Percentiles rank a stretch among this genome's conserved stretches.
phyloP scores from a whole-genome alignment of 1,140 invertebrate genomes.

The Odontomachus brunneus region DNA sequence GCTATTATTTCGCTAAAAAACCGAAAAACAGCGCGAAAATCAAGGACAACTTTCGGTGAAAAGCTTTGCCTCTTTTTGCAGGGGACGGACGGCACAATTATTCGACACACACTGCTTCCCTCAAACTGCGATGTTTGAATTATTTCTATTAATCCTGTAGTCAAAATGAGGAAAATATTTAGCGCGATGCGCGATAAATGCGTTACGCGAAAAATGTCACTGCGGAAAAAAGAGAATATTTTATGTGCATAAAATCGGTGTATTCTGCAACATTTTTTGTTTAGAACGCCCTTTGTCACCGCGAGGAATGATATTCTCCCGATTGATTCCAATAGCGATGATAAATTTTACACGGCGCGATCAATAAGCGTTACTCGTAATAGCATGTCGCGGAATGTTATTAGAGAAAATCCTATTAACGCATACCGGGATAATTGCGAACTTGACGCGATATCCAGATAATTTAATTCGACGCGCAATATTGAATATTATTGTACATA shows the following conservation, averaged over 20 bases:
- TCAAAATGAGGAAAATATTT: not conserved
- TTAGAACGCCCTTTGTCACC: not conserved
- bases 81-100: too few relatives aligned
- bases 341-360: slow-evolving; percentile 40
- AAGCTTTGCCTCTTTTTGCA: not conserved
- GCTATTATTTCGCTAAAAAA: slow-evolving; percentile 6
- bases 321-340: slow-evolving; percentile 3
- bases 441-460: slow-evolving; percentile 30
- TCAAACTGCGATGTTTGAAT: not conserved
- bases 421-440: slow-evolving; percentile 13
- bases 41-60: not conserved
- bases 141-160: too few relatives aligned
- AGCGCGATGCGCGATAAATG: too few relatives aligned
- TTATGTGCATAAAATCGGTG: too few relatives aligned
- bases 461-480: slow-evolving; percentile 47
- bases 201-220: slow-evolving; percentile 1
- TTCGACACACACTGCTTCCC: too few relatives aligned
- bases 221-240: not conserved
- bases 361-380: slow-evolving; percentile 31
- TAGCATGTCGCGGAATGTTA: slow-evolving; percentile 18
- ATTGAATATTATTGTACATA: slow-evolving; percentile 30
- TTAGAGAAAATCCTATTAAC: slow-evolving; percentile 44
- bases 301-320: not conserved
- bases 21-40: not conserved
- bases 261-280: not conserved